These are phyloP conservation scores for Craseonycteris thonglongyai DNA, from an alignment of 2,113 vertebrate genomes.

Conservation along the genomic window DNA sequence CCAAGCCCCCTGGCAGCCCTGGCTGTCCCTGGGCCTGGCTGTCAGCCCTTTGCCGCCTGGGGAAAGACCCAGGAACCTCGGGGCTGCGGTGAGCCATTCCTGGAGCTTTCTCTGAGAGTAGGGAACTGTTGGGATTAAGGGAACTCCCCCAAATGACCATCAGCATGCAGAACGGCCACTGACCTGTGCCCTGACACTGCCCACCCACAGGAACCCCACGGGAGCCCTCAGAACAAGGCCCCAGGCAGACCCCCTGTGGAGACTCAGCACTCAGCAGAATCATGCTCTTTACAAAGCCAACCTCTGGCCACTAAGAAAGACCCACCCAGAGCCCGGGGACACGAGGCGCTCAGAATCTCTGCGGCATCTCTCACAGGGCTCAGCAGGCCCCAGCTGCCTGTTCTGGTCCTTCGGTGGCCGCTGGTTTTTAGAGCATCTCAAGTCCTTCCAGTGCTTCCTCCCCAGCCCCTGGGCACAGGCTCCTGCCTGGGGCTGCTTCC, in stretches of 20 bases:
- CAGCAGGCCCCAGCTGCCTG: conserved; percentile 38
- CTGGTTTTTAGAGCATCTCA: not conserved
- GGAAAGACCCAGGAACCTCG: not conserved
- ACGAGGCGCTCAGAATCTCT: not conserved
- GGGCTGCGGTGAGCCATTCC: not conserved
- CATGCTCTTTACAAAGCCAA: not conserved
- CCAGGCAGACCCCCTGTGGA: not conserved
- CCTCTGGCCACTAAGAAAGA: not conserved
- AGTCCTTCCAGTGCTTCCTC: conserved; percentile 24
- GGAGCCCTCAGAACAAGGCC: not conserved
- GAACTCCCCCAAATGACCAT: not conserved
- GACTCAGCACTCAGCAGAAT: not conserved
- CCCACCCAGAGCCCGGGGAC: not conserved
- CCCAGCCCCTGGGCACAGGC: not conserved
- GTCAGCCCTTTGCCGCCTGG: not conserved
- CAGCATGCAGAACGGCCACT: not conserved
- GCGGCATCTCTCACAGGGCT: not conserved
- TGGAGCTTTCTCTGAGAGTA: not conserved
- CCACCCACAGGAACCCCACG: fast-evolving
- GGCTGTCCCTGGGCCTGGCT: not conserved
- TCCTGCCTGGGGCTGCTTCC: not conserved
- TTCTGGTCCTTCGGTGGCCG: not conserved
- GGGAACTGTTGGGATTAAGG: not conserved
- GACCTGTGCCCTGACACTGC: not conserved
- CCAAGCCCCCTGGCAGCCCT: not conserved